Conservation (phyloP, 2,888 invertebrate genomes). For the Idaea straminata region DNA sequence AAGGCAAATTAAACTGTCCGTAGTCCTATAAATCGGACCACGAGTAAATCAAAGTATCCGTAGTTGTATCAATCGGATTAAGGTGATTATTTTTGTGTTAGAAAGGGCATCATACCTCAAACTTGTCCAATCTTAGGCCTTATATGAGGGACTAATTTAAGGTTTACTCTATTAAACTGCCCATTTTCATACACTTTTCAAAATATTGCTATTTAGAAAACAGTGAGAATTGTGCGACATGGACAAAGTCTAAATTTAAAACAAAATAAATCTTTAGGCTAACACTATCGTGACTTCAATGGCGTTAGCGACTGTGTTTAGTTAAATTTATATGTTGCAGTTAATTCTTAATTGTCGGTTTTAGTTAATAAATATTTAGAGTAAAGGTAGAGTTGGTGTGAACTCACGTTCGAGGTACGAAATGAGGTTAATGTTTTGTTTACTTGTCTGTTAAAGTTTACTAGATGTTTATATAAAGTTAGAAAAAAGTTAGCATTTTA, state of each 20-base stretch:
- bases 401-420: not conserved
- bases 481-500: not conserved
- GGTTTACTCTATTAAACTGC: too few relatives aligned
- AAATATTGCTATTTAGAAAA: too few relatives aligned
- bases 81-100: too few relatives aligned
- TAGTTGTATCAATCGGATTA: too few relatives aligned
- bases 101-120: too few relatives aligned
- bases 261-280: constrained; percentile 1
- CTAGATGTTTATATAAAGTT: not conserved
- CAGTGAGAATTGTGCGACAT: too few relatives aligned
- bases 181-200: too few relatives aligned
- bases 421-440: not conserved
- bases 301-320: constrained; percentile 33
- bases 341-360: constrained; percentile 1
- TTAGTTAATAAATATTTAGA: constrained; percentile 1
- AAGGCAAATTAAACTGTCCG: too few relatives aligned
- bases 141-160: too few relatives aligned
- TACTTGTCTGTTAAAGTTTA: not conserved
- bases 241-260: constrained; percentile 8
- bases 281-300: constrained; percentile 61
- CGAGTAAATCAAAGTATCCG: too few relatives aligned
- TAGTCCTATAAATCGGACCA: too few relatives aligned
- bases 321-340: not conserved
- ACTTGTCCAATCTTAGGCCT: too few relatives aligned
- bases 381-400: not conserved